Percentiles rank a stretch among this genome's conserved stretches.
Conservation (phyloP, 1,140 invertebrate species). For the Oncopeltus fasciatus region DNA sequence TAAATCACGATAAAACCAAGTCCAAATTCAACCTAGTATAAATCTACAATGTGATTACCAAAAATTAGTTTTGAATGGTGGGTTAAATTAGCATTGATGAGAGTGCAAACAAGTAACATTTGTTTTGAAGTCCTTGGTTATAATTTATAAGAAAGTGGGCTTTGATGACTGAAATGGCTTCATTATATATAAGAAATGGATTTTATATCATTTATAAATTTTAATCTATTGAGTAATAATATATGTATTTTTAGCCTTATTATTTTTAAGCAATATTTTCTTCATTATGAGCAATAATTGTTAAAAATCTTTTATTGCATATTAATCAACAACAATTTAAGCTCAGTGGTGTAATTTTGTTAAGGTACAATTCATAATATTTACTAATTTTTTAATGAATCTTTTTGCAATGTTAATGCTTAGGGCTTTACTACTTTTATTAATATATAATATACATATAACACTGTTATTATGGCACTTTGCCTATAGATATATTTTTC, state of each 20-base stretch:
- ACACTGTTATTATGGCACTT: conserved; percentile 18
- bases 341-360: background rate
- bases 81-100: too few relatives aligned
- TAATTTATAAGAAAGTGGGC: too few relatives aligned
- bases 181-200: too few relatives aligned
- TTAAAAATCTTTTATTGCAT: background rate
- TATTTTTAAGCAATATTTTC: background rate
- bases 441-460: conserved; percentile 3
- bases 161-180: too few relatives aligned
- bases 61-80: too few relatives aligned
- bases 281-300: background rate
- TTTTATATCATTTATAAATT: background rate
- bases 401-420: conserved; percentile 9
- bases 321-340: background rate
- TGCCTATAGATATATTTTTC: conserved; percentile 20
- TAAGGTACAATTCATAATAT: background rate
- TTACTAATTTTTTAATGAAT: background rate
- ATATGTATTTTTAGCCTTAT: background rate
- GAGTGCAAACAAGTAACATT: too few relatives aligned
- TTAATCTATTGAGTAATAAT: background rate
- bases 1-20: too few relatives aligned
- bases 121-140: too few relatives aligned
- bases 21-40: too few relatives aligned
- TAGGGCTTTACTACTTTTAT: conserved; percentile 10
- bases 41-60: too few relatives aligned